Conservation (phyloP, 2,888 invertebrate genomes). For the Anthophora plumipes region DNA sequence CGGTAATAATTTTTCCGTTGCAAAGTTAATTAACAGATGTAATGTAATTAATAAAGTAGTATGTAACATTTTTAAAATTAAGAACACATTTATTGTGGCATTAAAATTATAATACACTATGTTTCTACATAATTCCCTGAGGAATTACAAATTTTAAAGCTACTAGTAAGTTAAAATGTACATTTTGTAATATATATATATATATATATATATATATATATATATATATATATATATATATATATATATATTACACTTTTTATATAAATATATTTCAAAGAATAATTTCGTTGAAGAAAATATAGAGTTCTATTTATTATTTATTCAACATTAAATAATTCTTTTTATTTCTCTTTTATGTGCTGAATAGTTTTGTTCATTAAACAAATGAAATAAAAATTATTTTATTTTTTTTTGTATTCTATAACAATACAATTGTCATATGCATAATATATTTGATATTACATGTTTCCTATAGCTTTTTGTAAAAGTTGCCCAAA, state of each 20-base stretch:
- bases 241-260: constrained; percentile 33
- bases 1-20: constrained; percentile 10
- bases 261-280: constrained; percentile 39
- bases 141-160: constrained; percentile 2
- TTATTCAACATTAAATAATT: constrained; percentile 10
- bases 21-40: background rate
- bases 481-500: constrained; percentile 95
- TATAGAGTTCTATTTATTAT: constrained; percentile 4
- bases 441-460: constrained; percentile 16
- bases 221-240: too few species aligned
- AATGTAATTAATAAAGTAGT: constrained; percentile 23
- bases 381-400: constrained; percentile 25
- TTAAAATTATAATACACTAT: background rate
- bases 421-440: constrained; percentile 12
- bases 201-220: constrained; percentile 39
- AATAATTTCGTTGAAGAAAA: constrained; percentile 28
- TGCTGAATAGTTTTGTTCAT: background rate
- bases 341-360: background rate
- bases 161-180: constrained; percentile 33
- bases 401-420: constrained; percentile 13
- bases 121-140: constrained; percentile 14
- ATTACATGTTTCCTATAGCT: constrained; percentile 83
- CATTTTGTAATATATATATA: constrained; percentile 47
- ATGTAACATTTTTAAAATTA: constrained; percentile 8
- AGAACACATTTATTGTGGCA: constrained; percentile 18